Evolutionary conservation across 2,113 vertebrate species (phyloP), one percentile per base, ranked within the genome.

Genomic region (Labrus mixtus): DNA sequence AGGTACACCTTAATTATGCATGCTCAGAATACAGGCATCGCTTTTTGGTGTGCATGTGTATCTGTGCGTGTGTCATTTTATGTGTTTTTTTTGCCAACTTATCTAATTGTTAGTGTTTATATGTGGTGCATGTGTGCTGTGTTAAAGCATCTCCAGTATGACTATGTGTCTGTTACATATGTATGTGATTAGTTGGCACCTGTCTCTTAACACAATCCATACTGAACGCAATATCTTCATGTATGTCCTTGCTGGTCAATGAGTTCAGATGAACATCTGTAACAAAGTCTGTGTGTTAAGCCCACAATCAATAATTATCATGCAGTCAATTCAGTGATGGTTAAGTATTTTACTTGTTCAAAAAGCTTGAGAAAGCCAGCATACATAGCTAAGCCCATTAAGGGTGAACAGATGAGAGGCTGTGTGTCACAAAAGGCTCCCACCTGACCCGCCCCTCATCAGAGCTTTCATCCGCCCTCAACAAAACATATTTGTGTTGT

Each of bases 1-100:
- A 94, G 91, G 79, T 88, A 79, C 84, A 82, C 86, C 92, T 95
- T 92, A 93, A 94, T 94, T 95, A 94, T 94, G 93, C 90, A 94
- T 93, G 91, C 92, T 78, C 80, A 90, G 82, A 93, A 83, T 88
- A 88, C 87, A 84, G 79, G 75, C 85, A 84, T 85, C 87, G 81
- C 89, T 91, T 92, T 90, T 90, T 74, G 81, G 81, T 83, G 65
- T 83, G 89, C 39, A 56, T 57, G 60, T 84, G 59, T 82, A 15
- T 72, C 63, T 71, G 54, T 63, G 70, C 36, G 51, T 78, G 23
- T 63, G 69, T 53, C 16, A 64, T 1, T 69, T 10, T 66, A 36
- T 37, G 17, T 43, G 37, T 73, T 58, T 29, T 63, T 82, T 74
- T 25, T 56, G 39, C 57, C 71, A 50, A 67, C 67, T 78, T 83